Evolutionary conservation across 2,797 vertebrate species (phyloP).

Genomic region (Okamejei kenojei): DNA sequence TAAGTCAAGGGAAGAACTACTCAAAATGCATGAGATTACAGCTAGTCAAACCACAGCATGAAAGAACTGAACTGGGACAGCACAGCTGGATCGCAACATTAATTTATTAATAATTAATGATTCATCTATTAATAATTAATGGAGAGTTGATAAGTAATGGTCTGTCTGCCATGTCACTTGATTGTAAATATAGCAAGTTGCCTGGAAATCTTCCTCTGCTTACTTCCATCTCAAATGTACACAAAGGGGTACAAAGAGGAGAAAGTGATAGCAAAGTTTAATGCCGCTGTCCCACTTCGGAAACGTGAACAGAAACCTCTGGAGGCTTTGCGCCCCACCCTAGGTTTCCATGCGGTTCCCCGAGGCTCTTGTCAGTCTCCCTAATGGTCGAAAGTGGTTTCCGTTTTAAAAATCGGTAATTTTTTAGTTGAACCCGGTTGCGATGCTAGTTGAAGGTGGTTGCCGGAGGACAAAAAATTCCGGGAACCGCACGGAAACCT

Average conservation of each 20-base stretch:
- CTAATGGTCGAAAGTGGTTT: too few species aligned
- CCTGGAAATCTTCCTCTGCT: conserved; percentile 52
- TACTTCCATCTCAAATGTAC: conserved; percentile 43
- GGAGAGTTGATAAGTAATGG: conserved; percentile 61
- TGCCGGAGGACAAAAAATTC: too few species aligned
- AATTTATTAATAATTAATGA: conserved; percentile 70
- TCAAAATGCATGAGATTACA: conserved; percentile 39
- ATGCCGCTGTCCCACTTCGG: neutral
- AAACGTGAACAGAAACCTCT: too few species aligned
- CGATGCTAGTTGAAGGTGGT: too few species aligned
- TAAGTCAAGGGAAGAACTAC: conserved; percentile 43
- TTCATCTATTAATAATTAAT: conserved; percentile 69
- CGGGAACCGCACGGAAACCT: too few species aligned
- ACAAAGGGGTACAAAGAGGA: neutral
- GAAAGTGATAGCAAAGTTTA: conserved; percentile 13
- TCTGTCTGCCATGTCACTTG: conserved; percentile 58
- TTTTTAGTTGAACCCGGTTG: too few species aligned
- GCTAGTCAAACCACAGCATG: conserved; percentile 46
- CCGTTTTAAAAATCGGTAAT: too few species aligned
- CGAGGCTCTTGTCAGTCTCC: too few species aligned
- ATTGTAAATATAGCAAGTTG: conserved; percentile 57
- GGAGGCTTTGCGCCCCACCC: too few species aligned
- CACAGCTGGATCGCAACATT: conserved; percentile 65
- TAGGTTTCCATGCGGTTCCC: too few species aligned
- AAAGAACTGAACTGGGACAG: conserved; percentile 55